Base-by-base conservation (phyloP, 2,113 vertebrate genomes). In the Datnioides undecimradiatus region DNA sequence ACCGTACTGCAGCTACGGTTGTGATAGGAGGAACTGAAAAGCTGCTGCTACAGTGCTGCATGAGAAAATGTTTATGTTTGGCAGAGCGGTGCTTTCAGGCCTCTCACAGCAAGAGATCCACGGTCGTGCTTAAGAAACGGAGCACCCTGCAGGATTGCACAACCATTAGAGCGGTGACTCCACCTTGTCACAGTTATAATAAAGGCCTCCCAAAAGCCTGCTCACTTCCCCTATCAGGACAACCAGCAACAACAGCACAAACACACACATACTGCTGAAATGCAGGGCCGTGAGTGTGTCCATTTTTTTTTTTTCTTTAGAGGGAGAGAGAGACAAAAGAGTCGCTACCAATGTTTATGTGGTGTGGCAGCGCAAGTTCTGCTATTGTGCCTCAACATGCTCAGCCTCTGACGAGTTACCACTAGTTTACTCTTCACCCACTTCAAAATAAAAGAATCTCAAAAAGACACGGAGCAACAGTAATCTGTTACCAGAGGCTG, bases 121-220 rank as follows among this genome's bases (percentile, higher is more conserved):
- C 6, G 31, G 45, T 52, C 76, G 41, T 48, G 69, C 72, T 79
- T 29, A 34, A 84, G 80, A 76, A 85, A 87, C 17, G 13, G 40
- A 78, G 73, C 81, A 75, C 52, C 27, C 66, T 0, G 31, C 63
- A 85, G 57, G 70, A 90, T 92, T 90, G 85, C 85, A 91, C 89
- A 93, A 93, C 87, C 80, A 63, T 55, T 76, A 87, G 52, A 86
- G 79, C 68, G 84, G 69, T n/a, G 80, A 88, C 90, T 93, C 88
- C 89, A 92, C 89, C 90, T 87, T 79, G 79, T 88, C 86, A 81
- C 67, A 87, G 84, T 93, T 83, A 67, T 69, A 91, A 87, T 66
- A 85, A 84, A 88, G 52, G 51, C 68, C 64, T 88, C 80, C 88
- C 84, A 72, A 88, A 89, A 33, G 79, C 81, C 76, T 85, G 75